phyloP scores from a whole-genome alignment of 2,888 invertebrate species.

The Zygogramma bicolorata region DNA sequence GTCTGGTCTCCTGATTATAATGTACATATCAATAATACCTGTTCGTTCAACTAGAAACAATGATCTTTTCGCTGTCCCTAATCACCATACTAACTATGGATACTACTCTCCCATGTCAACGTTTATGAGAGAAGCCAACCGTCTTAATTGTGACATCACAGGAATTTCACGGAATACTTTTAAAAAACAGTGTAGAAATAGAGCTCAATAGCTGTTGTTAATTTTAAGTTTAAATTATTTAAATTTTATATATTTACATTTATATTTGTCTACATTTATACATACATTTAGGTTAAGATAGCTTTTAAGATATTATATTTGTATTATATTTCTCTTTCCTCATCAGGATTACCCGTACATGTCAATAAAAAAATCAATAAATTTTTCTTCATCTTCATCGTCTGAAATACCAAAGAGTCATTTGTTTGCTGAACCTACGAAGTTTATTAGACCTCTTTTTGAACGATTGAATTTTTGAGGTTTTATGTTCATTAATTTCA shows the following conservation, averaged over 20 bases:
- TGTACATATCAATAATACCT: neutral
- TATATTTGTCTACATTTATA: neutral
- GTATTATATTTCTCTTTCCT: neutral
- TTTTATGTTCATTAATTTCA: too few relatives aligned
- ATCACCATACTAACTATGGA: neutral
- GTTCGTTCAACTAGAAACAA: conserved; percentile 8
- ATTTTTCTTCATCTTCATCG: too few relatives aligned
- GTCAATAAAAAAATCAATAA: neutral
- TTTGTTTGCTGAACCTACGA: too few relatives aligned
- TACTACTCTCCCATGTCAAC: conserved; percentile 7
- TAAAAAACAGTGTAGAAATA: neutral
- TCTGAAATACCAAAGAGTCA: too few relatives aligned
- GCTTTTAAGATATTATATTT: neutral
- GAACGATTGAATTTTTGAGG: too few relatives aligned
- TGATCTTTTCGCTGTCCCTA: conserved; percentile 17
- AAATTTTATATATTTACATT: neutral
- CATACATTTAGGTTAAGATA: neutral
- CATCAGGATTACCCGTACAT: neutral
- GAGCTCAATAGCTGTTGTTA: neutral
- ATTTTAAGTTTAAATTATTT: neutral
- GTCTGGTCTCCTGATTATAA: conserved; percentile 6
- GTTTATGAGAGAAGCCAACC: neutral
- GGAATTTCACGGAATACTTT: conserved; percentile 8
- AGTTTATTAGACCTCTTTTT: too few relatives aligned
- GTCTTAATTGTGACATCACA: neutral